Conservation (phyloP, 2,797 vertebrate genomes). For the Intellagama lesueurii region DNA sequence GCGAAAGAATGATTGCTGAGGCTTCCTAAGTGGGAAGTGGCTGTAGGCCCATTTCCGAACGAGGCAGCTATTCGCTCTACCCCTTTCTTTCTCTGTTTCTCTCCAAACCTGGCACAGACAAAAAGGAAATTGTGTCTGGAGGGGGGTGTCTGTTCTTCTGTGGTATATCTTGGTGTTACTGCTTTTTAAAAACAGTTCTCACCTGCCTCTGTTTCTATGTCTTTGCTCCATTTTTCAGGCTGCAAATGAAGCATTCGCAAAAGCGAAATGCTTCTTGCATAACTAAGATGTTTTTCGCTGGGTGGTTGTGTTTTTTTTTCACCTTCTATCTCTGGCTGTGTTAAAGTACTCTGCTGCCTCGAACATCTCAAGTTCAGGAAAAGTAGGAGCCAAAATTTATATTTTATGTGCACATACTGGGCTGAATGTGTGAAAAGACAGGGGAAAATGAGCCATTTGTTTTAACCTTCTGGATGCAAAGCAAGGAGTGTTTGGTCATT, state of each 20-base stretch:
- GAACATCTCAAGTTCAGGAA: constrained; percentile 54
- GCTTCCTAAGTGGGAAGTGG: constrained; percentile 65
- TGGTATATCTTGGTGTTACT: constrained; percentile 67
- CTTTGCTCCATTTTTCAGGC: constrained; percentile 29
- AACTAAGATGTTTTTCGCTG: constrained; percentile 27
- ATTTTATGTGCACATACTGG: constrained; percentile 17
- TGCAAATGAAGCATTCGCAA: constrained; percentile 44
- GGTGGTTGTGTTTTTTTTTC: not conserved
- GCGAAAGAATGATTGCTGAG: constrained; percentile 61
- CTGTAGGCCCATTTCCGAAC: constrained; percentile 67
- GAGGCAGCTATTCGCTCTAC: constrained; percentile 46
- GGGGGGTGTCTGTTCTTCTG: constrained; percentile 61
- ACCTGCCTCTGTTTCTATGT: constrained; percentile 34
- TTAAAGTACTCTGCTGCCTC: constrained; percentile 58
- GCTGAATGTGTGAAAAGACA: not conserved
- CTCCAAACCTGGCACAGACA: constrained; percentile 67
- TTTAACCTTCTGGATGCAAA: constrained; percentile 48
- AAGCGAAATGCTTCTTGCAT: constrained; percentile 46
- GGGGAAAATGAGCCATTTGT: constrained; percentile 55
- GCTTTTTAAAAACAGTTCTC: constrained; percentile 38
- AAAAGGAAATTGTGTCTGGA: constrained; percentile 65
- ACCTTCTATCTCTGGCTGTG: not conserved
- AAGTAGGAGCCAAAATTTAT: constrained; percentile 60
- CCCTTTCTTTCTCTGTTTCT: constrained; percentile 43
- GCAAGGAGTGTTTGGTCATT: constrained; percentile 15